phyloP scores from a whole-genome alignment of 1,140 invertebrate genomes.

The Drosophila miranda region DNA sequence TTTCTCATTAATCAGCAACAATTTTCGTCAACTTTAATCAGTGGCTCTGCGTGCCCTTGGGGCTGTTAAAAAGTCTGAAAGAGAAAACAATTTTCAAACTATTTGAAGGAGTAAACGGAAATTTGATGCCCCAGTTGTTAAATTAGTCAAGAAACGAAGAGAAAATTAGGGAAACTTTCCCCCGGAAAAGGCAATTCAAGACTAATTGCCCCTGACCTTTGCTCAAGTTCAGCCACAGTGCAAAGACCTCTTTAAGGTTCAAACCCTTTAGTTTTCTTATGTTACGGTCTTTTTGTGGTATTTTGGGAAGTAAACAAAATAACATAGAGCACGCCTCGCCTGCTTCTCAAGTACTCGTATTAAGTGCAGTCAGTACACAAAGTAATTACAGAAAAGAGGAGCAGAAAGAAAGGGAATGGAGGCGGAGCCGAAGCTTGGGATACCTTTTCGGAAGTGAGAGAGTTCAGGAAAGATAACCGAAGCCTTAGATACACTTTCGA shows the following conservation, averaged over 20 bases:
- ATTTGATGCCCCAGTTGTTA: slow-evolving; percentile 1
- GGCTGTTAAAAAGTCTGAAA: slow-evolving; percentile 8
- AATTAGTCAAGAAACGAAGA: slow-evolving; percentile 2
- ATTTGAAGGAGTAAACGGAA: slow-evolving; percentile 6
- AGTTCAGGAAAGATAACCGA: slow-evolving; percentile 1
- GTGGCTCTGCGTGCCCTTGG: slow-evolving; percentile 1
- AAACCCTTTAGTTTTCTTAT: slow-evolving; percentile 10
- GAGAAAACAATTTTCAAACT: slow-evolving; percentile 34
- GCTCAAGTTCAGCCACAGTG: slow-evolving; percentile 1
- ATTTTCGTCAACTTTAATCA: slow-evolving; percentile 40
- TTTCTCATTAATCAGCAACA: slow-evolving; percentile 43
- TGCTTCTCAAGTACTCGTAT: slow-evolving; percentile 1
- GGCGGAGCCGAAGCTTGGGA: no score
- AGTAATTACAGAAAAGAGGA: slow-evolving; percentile 35
- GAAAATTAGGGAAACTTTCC: not conserved
- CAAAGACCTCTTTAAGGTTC: slow-evolving; percentile 29
- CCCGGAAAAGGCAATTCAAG: not conserved
- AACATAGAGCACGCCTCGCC: slow-evolving; percentile 4
- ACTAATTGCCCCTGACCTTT: slow-evolving; percentile 1
- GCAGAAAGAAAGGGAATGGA: not conserved
- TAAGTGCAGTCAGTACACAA: slow-evolving; percentile 22
- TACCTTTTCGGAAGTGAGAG: not conserved
- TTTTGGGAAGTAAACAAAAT: slow-evolving; percentile 27
- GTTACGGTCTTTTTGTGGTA: not conserved
- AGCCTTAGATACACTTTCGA: no score